Evolutionary conservation across 2,888 invertebrate species (phyloP), one percentile per base, ranked within the genome.

Genomic region (Fissipunctia ypsillon): DNA sequence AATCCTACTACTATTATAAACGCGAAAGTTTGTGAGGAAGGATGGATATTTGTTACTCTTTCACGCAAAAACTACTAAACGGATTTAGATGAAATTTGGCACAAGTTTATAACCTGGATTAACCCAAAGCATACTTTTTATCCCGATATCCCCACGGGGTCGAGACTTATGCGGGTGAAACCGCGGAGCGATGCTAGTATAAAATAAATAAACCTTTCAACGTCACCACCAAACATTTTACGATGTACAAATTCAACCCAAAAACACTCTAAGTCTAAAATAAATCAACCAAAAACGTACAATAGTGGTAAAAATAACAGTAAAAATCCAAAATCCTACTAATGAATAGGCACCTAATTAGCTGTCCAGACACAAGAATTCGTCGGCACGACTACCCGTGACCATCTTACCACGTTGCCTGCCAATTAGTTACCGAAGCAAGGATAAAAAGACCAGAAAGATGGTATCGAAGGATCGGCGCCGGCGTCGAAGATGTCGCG

Each of bases 291-390:
- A 28, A 63, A 71, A 76, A n/a, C 31, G 12, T 12, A 14, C 35
- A 43, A 12, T 28, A 38, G n/a, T 45, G 16, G 22, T 75, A 45
- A 76, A 84, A 81, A 78, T 74, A 81, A 69, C 69, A 71, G 63
- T 4, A 43, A 38, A 74, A 79, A 56, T 54, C 31, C 50, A 57
- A 69, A 69, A 67, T 52, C n/a, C 38, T 22, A 69, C 83, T 84
- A 88, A 88, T 88, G 86, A 83, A 71, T 69, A 75, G 71, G 64
- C 79, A 75, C 75, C 84, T 88, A 87, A 88, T 88, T 88, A 88
- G 76, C 70, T 60, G 35, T 69, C 66, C 72, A 78, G 76, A 60
- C 59, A 65, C 78, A 69, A 69, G 69, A 68, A 83, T 75, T 75
- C 80, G 16, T 69, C 19, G 80, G 84, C 88, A 84, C 82, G 88